These are phyloP conservation scores for Pelmatolapia mariae DNA, from an alignment of 2,113 vertebrate species.

Conservation along the genomic window DNA sequence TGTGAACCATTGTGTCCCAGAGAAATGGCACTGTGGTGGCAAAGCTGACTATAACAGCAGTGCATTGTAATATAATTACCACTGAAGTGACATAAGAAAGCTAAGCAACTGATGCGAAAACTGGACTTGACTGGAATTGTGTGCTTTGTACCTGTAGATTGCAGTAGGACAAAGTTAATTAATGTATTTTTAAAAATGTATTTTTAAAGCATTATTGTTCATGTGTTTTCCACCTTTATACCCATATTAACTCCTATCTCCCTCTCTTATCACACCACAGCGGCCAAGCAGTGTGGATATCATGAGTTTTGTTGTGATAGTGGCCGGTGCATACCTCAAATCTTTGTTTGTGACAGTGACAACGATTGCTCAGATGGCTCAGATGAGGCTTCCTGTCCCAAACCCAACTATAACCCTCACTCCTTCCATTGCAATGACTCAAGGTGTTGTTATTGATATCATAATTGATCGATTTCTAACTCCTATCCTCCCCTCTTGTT, in stretches of 20 bases:
- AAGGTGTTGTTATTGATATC: not conserved
- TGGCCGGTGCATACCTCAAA: too few species aligned
- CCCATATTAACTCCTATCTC: not conserved
- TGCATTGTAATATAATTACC: slow-evolving; percentile 73
- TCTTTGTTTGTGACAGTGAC: too few species aligned
- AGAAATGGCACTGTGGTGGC: slow-evolving; percentile 78
- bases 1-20: slow-evolving; percentile 75
- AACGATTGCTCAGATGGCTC: too few species aligned
- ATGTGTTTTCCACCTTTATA: not conserved
- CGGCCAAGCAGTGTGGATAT: too few species aligned
- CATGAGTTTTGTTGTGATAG: too few species aligned
- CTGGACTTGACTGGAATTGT: too few species aligned
- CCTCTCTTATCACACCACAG: not conserved
- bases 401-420: not conserved
- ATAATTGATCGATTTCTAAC: not conserved
- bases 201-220: not conserved
- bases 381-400: too few species aligned
- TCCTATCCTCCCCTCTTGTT: not conserved
- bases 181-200: too few species aligned
- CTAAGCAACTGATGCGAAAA: too few species aligned
- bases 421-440: not conserved
- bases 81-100: too few species aligned
- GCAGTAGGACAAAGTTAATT: not conserved
- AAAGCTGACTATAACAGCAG: slow-evolving; percentile 75
- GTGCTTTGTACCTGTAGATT: too few species aligned